These are phyloP conservation scores for Papilio demoleus DNA, from an alignment of 2,888 invertebrate species.

Conservation along the genomic window DNA sequence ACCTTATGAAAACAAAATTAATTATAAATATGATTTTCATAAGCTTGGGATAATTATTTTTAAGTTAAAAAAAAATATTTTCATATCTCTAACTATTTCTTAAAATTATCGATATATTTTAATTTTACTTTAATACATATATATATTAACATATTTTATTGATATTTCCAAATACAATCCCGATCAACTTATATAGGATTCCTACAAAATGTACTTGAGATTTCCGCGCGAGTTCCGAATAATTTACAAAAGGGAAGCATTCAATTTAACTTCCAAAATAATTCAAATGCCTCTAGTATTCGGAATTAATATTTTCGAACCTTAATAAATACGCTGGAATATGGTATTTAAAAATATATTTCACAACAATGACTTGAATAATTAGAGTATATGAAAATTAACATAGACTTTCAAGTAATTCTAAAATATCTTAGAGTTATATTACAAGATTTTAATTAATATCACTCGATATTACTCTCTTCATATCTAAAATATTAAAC, in stretches of 20 bases:
- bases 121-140: neutral
- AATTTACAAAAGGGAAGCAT: constrained; percentile 8
- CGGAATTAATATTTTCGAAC: neutral
- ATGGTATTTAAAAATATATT: neutral
- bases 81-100: too few species aligned
- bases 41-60: neutral
- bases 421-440: neutral
- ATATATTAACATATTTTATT: too few species aligned
- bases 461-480: constrained; percentile 1
- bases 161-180: neutral
- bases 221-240: neutral
- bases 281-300: constrained; percentile 6
- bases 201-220: neutral
- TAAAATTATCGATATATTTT: neutral
- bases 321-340: neutral
- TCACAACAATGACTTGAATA: neutral
- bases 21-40: constrained; percentile 7
- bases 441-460: constrained; percentile 8
- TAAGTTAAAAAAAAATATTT: neutral
- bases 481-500: constrained; percentile 9
- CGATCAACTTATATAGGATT: neutral
- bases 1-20: neutral
- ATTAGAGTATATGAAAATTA: neutral
- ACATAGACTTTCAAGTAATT: neutral
- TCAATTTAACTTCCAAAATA: constrained; percentile 19